Evolutionary conservation across 2,113 vertebrate species (phyloP).

Genomic region (Rhinolophus ferrumequinum): DNA sequence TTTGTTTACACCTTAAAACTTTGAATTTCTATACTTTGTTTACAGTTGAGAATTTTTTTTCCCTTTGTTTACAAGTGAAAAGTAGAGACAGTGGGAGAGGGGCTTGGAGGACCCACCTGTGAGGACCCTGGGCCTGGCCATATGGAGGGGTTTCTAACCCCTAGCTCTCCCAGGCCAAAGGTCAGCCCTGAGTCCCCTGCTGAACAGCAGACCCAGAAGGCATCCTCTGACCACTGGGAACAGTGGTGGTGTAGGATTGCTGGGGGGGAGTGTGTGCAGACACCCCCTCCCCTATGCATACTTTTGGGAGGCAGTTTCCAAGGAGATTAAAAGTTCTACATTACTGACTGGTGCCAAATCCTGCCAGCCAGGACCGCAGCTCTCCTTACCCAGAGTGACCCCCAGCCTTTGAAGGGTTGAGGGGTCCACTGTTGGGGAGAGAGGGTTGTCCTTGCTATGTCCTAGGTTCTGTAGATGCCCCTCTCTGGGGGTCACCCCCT

Average conservation of each 20-base stretch:
- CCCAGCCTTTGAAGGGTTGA: constrained; percentile 28
- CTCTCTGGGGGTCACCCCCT: constrained; percentile 6
- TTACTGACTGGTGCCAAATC: constrained; percentile 74
- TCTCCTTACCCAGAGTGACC: constrained; percentile 32
- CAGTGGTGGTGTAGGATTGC: not conserved
- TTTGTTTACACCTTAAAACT: constrained; percentile 68
- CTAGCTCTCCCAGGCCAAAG: constrained; percentile 4
- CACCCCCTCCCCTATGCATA: not conserved
- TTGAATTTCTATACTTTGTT: constrained; percentile 69
- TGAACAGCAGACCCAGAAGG: not conserved
- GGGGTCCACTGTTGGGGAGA: constrained; percentile 2
- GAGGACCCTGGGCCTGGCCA: constrained; percentile 17
- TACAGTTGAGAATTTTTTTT: constrained; percentile 51
- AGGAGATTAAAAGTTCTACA: constrained; percentile 52
- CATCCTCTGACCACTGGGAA: not conserved
- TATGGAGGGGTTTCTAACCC: not conserved
- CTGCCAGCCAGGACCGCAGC: constrained; percentile 53
- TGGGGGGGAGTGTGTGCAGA: not conserved
- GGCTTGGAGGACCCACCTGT: not conserved
- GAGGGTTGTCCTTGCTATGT: constrained; percentile 28
- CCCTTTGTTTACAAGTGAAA: constrained; percentile 71
- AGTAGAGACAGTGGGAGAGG: constrained; percentile 41
- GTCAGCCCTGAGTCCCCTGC: constrained; percentile 15
- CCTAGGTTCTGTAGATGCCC: constrained; percentile 67
- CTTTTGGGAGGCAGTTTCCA: constrained; percentile 60